Evolutionary conservation across 2,797 vertebrate species (phyloP).

Genomic region (Periparus ater): DNA sequence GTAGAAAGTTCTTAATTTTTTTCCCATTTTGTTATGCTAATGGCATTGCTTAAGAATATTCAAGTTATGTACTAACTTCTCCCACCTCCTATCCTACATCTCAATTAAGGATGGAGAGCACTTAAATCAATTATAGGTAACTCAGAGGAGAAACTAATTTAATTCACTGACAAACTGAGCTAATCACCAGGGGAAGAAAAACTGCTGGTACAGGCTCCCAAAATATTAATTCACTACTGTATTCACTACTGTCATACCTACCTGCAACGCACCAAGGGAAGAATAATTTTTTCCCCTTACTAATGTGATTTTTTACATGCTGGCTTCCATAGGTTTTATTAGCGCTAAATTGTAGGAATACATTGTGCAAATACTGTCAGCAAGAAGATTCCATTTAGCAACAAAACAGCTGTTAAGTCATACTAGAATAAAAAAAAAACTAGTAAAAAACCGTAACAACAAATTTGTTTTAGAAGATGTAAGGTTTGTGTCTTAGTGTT

Average conservation of each 20-base stretch:
- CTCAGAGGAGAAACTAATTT: neutral
- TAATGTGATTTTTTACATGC: neutral
- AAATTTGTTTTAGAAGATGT: neutral
- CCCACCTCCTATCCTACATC: neutral
- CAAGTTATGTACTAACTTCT: neutral
- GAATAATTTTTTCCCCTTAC: neutral
- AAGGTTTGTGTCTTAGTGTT: neutral
- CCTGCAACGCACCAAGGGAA: neutral
- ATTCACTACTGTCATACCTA: neutral
- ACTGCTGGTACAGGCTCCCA: neutral
- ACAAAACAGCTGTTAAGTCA: neutral
- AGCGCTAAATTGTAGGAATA: neutral
- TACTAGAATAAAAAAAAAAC: neutral
- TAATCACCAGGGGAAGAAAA: neutral
- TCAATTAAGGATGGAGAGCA: neutral
- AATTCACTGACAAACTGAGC: slow-evolving; percentile 5
- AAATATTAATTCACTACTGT: neutral
- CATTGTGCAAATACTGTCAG: neutral
- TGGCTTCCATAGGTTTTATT: neutral
- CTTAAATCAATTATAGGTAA: slow-evolving; percentile 23
- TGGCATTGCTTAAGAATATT: neutral
- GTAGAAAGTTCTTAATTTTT: neutral
- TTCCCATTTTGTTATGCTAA: neutral
- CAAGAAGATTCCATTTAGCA: neutral
- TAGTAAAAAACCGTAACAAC: neutral